Evolutionary conservation across 2,888 invertebrate genomes (phyloP).

Genomic region (Rhamphomyia laevipes): DNA sequence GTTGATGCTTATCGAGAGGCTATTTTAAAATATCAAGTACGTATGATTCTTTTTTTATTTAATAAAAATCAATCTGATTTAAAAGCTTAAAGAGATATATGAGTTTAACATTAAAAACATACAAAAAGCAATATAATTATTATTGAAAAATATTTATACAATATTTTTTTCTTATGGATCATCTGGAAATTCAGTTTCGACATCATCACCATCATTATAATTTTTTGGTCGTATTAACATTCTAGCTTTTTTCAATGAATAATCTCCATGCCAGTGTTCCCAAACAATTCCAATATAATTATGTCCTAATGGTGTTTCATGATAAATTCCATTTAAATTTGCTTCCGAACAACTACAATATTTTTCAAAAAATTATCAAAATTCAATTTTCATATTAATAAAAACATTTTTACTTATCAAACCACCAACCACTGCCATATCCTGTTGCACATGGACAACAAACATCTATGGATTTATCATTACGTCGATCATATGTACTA

Average conservation of each 20-base stretch:
- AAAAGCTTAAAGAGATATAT: neutral
- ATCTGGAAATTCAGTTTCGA: slow-evolving; percentile 7
- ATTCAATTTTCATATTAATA: neutral
- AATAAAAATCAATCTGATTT: neutral
- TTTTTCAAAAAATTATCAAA: neutral
- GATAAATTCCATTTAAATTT: slow-evolving; percentile 45
- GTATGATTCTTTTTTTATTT: too few relatives aligned
- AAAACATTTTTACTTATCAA: slow-evolving; percentile 37
- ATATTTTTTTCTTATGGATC: slow-evolving; percentile 10
- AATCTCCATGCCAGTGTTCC: slow-evolving; percentile 47
- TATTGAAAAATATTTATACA: too few relatives aligned
- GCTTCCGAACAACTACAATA: slow-evolving; percentile 43
- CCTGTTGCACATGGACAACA: slow-evolving; percentile 44
- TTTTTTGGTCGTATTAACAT: slow-evolving; percentile 36
- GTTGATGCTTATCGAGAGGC: slow-evolving; percentile 71
- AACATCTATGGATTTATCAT: slow-evolving; percentile 39
- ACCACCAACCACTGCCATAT: slow-evolving; percentile 51
- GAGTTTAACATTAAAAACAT: too few relatives aligned
- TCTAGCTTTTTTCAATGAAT: slow-evolving; percentile 40
- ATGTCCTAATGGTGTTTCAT: slow-evolving; percentile 33
- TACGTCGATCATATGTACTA: slow-evolving; percentile 33
- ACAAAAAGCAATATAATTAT: neutral
- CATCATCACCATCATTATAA: slow-evolving; percentile 3
- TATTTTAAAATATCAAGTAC: slow-evolving; percentile 73
- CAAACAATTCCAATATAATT: slow-evolving; percentile 45